These are phyloP conservation scores for Euzetes globulus DNA, from an alignment of 2,888 invertebrate species.

Conservation along the genomic window DNA sequence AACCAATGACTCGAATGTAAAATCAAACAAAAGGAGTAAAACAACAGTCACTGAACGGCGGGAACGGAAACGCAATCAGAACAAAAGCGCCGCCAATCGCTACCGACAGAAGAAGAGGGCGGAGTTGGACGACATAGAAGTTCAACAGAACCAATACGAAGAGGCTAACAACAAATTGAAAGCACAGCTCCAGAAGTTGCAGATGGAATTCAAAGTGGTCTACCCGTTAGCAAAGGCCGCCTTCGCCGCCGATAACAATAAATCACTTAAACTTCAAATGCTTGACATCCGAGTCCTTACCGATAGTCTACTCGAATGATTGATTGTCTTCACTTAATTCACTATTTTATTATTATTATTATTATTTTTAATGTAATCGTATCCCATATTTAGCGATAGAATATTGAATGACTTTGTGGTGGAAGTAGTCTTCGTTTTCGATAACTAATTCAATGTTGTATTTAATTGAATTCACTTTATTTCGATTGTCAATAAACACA, in stretches of 20 bases:
- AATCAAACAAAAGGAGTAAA: background rate
- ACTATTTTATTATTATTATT: too few species aligned
- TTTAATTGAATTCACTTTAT: background rate
- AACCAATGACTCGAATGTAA: too few species aligned
- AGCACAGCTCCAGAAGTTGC: background rate
- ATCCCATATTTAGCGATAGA: background rate
- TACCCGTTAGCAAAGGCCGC: constrained; percentile 18
- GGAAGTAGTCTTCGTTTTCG: background rate
- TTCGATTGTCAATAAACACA: constrained; percentile 19
- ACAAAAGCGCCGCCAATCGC: constrained; percentile 6
- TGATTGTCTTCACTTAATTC: background rate
- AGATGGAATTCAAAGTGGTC: constrained; percentile 22
- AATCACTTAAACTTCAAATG: background rate
- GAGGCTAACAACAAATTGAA: background rate
- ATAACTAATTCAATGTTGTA: background rate
- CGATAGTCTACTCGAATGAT: background rate
- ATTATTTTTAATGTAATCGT: background rate
- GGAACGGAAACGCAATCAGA: background rate
- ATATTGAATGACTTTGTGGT: too few species aligned
- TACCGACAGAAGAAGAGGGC: background rate
- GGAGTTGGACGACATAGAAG: background rate
- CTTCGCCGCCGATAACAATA: background rate
- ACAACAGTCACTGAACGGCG: background rate
- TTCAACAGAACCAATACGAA: background rate
- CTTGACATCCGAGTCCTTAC: constrained; percentile 3